Percentiles rank a stretch among this genome's conserved stretches.
These are phyloP conservation scores for Apodemia zela DNA, from an alignment of 2,888 invertebrate species.

Conservation along the genomic window DNA sequence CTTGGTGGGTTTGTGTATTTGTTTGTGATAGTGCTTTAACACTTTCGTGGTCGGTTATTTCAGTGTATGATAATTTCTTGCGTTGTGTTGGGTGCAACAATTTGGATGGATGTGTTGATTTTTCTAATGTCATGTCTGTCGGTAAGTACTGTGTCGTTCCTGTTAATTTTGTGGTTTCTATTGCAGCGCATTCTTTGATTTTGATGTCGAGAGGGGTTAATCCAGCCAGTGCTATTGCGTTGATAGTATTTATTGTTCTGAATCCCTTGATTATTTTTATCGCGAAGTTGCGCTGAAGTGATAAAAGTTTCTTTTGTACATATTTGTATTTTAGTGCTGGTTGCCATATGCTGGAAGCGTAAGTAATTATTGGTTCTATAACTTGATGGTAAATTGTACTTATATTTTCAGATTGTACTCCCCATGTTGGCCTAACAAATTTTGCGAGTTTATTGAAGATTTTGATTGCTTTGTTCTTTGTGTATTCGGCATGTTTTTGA, in stretches of 20 bases:
- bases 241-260: slow-evolving; percentile 24
- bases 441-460: slow-evolving; percentile 24
- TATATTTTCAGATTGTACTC: slow-evolving; percentile 28
- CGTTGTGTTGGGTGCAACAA: background rate
- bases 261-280: slow-evolving; percentile 28
- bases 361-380: slow-evolving; percentile 30
- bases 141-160: background rate
- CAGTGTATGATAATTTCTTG: too few species aligned
- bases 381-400: slow-evolving; percentile 26
- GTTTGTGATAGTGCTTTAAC: too few species aligned
- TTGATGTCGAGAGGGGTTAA: slow-evolving; percentile 28
- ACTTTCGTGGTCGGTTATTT: too few species aligned
- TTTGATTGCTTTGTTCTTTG: slow-evolving; percentile 17
- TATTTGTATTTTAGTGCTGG: slow-evolving; percentile 14
- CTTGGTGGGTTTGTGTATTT: too few species aligned
- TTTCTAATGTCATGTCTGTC: background rate
- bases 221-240: slow-evolving; percentile 25
- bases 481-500: slow-evolving; percentile 17
- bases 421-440: slow-evolving; percentile 28
- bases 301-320: background rate
- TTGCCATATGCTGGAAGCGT: slow-evolving; percentile 27
- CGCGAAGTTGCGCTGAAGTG: slow-evolving; percentile 28
- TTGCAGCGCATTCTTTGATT: slow-evolving; percentile 10
- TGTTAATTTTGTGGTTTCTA: background rate
- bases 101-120: background rate